A percentile compares a stretch with the other conserved stretches of the same genome.
Evolutionary conservation across 2,797 vertebrate species (phyloP).

Genomic region (Mastacembelus armatus): DNA sequence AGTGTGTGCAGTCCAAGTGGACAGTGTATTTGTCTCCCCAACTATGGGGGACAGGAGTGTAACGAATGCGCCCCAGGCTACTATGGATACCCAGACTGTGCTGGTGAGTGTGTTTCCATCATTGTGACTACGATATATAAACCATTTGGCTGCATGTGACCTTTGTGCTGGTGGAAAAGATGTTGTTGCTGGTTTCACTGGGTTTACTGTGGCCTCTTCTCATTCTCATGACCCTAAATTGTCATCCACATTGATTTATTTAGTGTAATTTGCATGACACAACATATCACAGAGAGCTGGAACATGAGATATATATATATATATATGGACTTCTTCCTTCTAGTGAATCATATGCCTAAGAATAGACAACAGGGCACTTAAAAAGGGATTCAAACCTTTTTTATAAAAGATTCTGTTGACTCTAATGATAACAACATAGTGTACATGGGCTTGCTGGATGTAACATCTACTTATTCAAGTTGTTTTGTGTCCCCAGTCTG

Average conservation of each 20-base stretch:
- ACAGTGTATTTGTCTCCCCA: slow-evolving; percentile 78
- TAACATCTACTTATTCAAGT: too few relatives aligned
- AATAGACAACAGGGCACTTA: slow-evolving; percentile 46
- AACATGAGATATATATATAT: slow-evolving; percentile 42
- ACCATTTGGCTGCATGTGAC: slow-evolving; percentile 18
- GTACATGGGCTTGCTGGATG: background rate
- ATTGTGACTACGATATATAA: slow-evolving; percentile 15
- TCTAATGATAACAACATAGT: background rate
- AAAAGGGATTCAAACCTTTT: slow-evolving; percentile 6
- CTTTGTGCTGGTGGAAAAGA: slow-evolving; percentile 35
- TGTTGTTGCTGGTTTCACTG: slow-evolving; percentile 32
- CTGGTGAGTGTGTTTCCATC: slow-evolving; percentile 65
- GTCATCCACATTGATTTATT: slow-evolving; percentile 33
- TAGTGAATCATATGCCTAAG: slow-evolving; percentile 42
- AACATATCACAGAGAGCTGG: slow-evolving; percentile 34
- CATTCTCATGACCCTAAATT: slow-evolving; percentile 67
- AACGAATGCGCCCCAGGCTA: slow-evolving; percentile 80
- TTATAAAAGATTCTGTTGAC: background rate
- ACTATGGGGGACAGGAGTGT: slow-evolving; percentile 79
- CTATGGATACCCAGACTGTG: slow-evolving; percentile 83
- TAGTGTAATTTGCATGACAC: slow-evolving; percentile 10
- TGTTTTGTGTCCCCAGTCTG: slow-evolving; percentile 80
- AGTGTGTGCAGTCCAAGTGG: slow-evolving; percentile 66
- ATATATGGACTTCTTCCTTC: slow-evolving; percentile 43
- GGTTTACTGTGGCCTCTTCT: slow-evolving; percentile 58